phyloP scores from a whole-genome alignment of 1,140 invertebrate genomes.

The Limonius californicus region DNA sequence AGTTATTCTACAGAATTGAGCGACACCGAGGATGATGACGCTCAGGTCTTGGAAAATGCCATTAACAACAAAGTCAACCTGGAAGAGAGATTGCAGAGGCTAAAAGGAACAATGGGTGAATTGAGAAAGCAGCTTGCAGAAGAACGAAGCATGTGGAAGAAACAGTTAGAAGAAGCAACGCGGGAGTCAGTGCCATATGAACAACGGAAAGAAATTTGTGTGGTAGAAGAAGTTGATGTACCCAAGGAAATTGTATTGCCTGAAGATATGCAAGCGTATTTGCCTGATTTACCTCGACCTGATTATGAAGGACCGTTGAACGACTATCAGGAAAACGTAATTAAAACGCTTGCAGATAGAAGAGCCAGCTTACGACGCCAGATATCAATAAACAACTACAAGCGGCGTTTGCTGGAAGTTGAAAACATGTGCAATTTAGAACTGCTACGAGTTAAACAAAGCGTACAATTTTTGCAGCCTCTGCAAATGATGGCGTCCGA shows the following conservation, averaged over 20 bases:
- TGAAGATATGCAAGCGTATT: background rate
- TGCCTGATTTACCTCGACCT: background rate
- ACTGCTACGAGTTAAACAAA: constrained; percentile 52
- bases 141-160: constrained; percentile 34
- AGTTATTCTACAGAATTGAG: background rate
- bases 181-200: background rate
- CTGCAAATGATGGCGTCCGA: constrained; percentile 43
- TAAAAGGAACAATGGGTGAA: constrained; percentile 15
- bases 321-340: background rate
- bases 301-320: background rate
- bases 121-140: constrained; percentile 26
- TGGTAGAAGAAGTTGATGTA: background rate
- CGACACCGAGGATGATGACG: background rate
- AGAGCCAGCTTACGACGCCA: constrained; percentile 47
- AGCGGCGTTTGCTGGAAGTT: constrained; percentile 50
- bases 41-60: constrained; percentile 4
- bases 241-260: too few species aligned
- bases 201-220: background rate
- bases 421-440: constrained; percentile 57
- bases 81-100: constrained; percentile 5
- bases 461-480: constrained; percentile 51
- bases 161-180: constrained; percentile 31
- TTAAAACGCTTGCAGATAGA: constrained; percentile 9
- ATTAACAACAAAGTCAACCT: background rate
- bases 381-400: constrained; percentile 51